A percentile compares a stretch with the other conserved stretches of the same genome.
Evolutionary conservation across 2,113 vertebrate species (phyloP).

Genomic region (human (Homo sapiens)): DNA sequence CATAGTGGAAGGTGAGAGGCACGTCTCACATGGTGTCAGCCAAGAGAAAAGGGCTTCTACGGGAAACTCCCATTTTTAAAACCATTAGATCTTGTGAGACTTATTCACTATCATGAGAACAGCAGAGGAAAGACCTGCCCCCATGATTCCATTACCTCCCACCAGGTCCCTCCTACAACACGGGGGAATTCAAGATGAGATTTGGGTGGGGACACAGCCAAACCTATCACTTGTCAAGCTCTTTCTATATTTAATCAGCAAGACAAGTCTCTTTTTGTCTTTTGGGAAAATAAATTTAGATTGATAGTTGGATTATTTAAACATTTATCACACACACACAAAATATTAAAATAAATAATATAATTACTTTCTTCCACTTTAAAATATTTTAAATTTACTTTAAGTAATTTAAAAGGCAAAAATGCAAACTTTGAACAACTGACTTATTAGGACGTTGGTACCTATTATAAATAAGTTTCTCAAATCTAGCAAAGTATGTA

Average conservation of each 20-base stretch:
- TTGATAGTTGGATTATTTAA: not conserved
- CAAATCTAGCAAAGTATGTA: not conserved
- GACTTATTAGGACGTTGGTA: not conserved
- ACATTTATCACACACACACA: not conserved
- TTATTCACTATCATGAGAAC: too few relatives aligned
- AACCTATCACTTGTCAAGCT: not conserved
- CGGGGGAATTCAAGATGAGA: too few relatives aligned
- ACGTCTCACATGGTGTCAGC: too few relatives aligned
- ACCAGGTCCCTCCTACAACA: too few relatives aligned
- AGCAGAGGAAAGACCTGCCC: too few relatives aligned
- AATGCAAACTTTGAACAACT: not conserved
- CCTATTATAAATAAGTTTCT: not conserved
- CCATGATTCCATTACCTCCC: too few relatives aligned
- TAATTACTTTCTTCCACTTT: not conserved
- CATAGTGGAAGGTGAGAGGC: too few relatives aligned
- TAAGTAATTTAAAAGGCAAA: conserved; percentile 28
- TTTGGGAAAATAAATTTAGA: conserved; percentile 37
- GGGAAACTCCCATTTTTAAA: too few relatives aligned
- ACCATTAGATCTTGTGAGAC: too few relatives aligned
- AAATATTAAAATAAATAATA: not conserved
- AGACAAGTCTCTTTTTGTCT: not conserved
- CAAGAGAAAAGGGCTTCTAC: too few relatives aligned
- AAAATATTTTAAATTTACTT: not conserved
- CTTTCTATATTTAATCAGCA: conserved; percentile 27
- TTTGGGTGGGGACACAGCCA: too few relatives aligned